Conservation (phyloP, 1,140 invertebrate species). For the Scylla paramamosain region DNA sequence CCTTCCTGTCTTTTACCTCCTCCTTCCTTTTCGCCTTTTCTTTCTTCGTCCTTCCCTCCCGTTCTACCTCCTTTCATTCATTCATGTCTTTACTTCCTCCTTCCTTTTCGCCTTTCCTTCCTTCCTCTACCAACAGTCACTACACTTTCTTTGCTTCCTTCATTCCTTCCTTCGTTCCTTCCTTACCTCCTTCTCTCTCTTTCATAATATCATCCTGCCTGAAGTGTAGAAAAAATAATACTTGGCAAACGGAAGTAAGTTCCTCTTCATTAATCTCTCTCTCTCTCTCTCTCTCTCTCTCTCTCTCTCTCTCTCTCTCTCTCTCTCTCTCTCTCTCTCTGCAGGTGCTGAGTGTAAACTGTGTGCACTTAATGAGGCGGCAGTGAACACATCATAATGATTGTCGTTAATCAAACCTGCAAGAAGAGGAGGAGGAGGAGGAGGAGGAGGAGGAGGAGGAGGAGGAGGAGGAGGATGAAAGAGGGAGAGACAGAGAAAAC, state of each 20-base stretch:
- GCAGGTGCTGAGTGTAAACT: neutral
- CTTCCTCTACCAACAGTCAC: no score
- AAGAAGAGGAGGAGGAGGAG: neutral
- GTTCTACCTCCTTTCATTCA: neutral
- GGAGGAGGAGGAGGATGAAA: neutral
- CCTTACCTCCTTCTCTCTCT: no score
- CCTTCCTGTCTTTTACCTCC: no score
- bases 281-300: no score
- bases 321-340: no score
- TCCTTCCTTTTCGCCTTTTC: neutral
- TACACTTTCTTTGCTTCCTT: no score
- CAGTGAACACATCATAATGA: neutral
- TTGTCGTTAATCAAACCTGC: neutral
- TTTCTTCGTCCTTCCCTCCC: neutral
- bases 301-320: no score
- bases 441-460: constrained; percentile 16
- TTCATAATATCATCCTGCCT: no score
- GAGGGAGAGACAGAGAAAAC: neutral
- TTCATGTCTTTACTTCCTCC: neutral
- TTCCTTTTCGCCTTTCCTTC: neutral
- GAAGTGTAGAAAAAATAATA: no score
- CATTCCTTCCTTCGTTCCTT: no score
- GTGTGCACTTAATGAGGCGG: neutral
- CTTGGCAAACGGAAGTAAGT: no score
- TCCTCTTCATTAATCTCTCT: no score